A percentile compares a stretch with the other conserved stretches of the same genome.
phyloP scores from a whole-genome alignment of 2,113 vertebrate genomes.

The Helogale parvula region DNA sequence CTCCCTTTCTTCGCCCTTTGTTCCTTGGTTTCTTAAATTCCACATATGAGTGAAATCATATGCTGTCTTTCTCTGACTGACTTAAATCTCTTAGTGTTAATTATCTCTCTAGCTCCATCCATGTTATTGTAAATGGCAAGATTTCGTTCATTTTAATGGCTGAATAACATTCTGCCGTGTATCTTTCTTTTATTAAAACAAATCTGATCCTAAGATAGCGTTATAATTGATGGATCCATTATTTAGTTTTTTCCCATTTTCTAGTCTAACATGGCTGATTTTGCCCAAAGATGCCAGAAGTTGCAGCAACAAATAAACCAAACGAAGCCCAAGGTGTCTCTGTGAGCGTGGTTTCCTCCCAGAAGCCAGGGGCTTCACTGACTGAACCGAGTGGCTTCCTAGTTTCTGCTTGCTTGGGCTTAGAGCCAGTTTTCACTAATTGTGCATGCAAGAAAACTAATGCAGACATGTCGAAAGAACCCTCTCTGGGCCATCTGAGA shows the following conservation, averaged over 20 bases:
- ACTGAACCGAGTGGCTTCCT: background rate
- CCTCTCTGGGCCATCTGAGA: background rate
- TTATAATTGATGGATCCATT: background rate
- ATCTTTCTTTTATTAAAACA: background rate
- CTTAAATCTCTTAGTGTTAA: background rate
- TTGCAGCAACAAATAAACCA: background rate
- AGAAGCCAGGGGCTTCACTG: background rate
- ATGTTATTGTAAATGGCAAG: background rate
- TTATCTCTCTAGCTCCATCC: background rate
- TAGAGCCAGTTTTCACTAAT: background rate
- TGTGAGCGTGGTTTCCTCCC: background rate
- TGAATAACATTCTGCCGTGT: background rate
- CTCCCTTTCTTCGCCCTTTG: background rate
- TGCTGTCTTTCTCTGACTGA: background rate
- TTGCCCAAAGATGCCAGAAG: background rate
- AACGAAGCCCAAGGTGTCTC: background rate
- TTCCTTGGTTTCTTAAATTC: background rate
- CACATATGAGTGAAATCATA: background rate
- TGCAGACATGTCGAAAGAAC: background rate
- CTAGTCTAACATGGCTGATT: background rate
- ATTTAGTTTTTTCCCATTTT: background rate
- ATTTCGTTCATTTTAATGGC: background rate
- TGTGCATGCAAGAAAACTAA: background rate
- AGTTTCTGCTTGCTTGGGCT: background rate
- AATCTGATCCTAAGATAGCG: background rate